Base-by-base conservation (phyloP, 2,888 invertebrate species). In the Oscheius sp. region DNA sequence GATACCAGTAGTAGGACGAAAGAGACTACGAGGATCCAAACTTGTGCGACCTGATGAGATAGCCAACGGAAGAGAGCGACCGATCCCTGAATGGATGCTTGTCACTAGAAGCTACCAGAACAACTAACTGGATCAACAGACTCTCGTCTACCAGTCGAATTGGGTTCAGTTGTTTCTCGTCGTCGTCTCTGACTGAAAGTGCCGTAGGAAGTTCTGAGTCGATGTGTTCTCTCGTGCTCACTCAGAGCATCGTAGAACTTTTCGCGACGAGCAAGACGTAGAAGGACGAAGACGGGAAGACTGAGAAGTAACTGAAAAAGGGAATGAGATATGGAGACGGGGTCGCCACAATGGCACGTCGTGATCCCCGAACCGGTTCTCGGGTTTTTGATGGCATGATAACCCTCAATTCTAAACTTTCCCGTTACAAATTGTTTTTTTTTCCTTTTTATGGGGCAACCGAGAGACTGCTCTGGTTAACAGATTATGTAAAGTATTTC, bases 21-120 rank as follows among this genome's bases (percentile, higher is more conserved):
- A 32, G 95, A 94, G 11, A 97, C 95, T 60, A 97, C 93, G 92
- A 96, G 95, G 86, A 99, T 96, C 96, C 97, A 99, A 90, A 95
- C 94, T 89, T 94, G 95, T 0, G 95, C 94, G 87, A 97, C 91
- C 42, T 94, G 91, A 71, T 75, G 50, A 77, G 90, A 83, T 47
- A 90, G 66, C 65, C 84, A 87, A 88, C 73, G 75, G 53, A 79
- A 73, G 58, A 78, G 63, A 13, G 33, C 48, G n/a, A 48, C 42
- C 10, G 42, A 33, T 13, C 13, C 4, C 58, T 55, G 32, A 55
- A 70, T 2, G 42, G 48, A 13, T 35, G 32, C 3, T 33, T 33
- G 13, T 3, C 21, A 21, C 2, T n/a, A 42, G 33, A 29, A 37
- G 29, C n/a, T 62, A n/a, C 4, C 29, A 51, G 29, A 70, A 57